Percentiles rank a stretch among this genome's conserved stretches.
phyloP scores from a whole-genome alignment of 2,888 invertebrate genomes.

The Eupelmus urozonus region DNA sequence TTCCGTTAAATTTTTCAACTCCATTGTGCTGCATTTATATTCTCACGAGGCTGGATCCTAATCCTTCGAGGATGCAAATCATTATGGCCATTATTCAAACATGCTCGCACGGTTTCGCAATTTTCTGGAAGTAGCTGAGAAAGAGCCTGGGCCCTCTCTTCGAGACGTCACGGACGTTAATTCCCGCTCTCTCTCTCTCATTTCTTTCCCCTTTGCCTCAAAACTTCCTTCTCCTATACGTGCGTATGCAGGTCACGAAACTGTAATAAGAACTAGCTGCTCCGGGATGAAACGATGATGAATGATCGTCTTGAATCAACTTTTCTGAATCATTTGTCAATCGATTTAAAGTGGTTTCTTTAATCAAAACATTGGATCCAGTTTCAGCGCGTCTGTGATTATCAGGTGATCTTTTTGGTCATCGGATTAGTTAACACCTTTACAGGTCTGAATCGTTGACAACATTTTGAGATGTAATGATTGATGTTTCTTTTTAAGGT shows the following conservation, averaged over 20 bases:
- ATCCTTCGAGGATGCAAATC: too few relatives aligned
- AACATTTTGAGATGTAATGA: too few relatives aligned
- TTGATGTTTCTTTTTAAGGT: too few relatives aligned
- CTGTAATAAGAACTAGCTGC: background rate
- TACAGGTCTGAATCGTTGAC: too few relatives aligned
- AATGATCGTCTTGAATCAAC: background rate
- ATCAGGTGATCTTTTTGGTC: too few relatives aligned
- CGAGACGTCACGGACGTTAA: conserved; percentile 34
- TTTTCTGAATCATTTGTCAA: conserved; percentile 10
- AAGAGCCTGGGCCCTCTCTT: too few relatives aligned
- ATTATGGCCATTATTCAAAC: too few relatives aligned
- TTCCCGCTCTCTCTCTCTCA: conserved; percentile 24
- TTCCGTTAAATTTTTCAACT: too few relatives aligned
- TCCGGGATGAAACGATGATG: conserved; percentile 9
- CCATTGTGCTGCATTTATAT: too few relatives aligned
- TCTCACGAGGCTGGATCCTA: too few relatives aligned
- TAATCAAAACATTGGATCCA: conserved; percentile 8
- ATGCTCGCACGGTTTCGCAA: conserved; percentile 36
- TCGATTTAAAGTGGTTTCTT: background rate
- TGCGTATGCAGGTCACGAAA: too few relatives aligned
- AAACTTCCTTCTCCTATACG: background rate
- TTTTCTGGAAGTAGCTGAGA: conserved; percentile 11
- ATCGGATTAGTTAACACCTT: too few relatives aligned
- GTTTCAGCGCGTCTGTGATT: background rate
- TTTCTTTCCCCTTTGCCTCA: background rate